Base-by-base conservation (phyloP, 92 coral and sea anemone species). In the Porites rus region DNA sequence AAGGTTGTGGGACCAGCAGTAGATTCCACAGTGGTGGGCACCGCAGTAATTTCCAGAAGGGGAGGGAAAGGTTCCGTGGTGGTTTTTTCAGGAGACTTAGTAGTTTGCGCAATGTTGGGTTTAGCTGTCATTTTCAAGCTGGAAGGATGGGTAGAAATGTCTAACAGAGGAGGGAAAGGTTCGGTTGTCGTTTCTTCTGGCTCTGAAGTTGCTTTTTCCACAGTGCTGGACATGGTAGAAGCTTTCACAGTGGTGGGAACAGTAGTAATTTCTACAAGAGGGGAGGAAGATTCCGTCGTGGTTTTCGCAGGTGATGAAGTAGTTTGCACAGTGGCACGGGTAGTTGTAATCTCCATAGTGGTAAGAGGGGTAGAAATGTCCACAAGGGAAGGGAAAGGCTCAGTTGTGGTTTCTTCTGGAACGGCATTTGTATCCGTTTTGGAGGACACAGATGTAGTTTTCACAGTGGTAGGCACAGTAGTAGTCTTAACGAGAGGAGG, bases 31-130 rank as follows among this genome's bases (percentile, higher is more conserved):
- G 64, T 19, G 24, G 75, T 50, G 14, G 10, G 46, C 68, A 8
- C 67, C 12, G 65, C 58, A 7, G 82, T 25, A 20, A 3, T n/a
- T 62, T 61, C 4, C 58, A 61, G 46, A 77, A 64, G 13, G 67
- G 81, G 21, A 58, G 80, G 19, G 21, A 31, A 9, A 11, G 64
- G 74, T 65, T 19, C 66, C 18, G 84, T 52, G 21, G 74, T 66
- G 11, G 64, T 51, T 19, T 77, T 38, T 53, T 17, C 21, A 43
- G 51, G n/a, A n/a, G 72, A 38, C 4, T 70, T 51, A 0, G 81
- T 1, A 62, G 68, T 76, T 61, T 31, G 10, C 50, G 14, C 10
- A 20, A 19, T 22, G 1, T 66, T 76, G 22, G 20, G 12, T 53
- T 12, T 10, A 21, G n/a, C 5, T 22, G 20, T 76, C 0, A 64